phyloP scores from a whole-genome alignment of 2,113 vertebrate genomes.

The Grantiella picta region DNA sequence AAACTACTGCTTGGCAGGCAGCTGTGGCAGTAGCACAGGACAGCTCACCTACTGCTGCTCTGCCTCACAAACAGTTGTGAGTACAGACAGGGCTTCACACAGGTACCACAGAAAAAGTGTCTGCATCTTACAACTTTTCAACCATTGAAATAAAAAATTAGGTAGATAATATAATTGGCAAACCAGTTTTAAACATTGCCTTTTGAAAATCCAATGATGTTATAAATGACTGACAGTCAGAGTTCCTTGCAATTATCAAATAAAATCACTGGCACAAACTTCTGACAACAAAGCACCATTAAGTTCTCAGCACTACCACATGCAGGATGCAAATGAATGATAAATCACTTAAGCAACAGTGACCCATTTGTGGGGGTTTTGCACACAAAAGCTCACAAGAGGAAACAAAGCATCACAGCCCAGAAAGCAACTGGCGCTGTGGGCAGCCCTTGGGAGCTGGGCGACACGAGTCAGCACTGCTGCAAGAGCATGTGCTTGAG shows the following conservation, averaged over 20 bases:
- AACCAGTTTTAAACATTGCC: not conserved
- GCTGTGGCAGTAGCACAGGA: not conserved
- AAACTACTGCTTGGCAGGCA: not conserved
- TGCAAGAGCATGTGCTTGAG: not conserved
- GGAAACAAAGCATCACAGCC: not conserved
- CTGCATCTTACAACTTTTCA: not conserved
- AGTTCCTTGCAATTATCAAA: not conserved
- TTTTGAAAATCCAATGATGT: not conserved
- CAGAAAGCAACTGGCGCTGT: not conserved
- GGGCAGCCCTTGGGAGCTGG: not conserved
- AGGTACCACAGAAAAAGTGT: not conserved
- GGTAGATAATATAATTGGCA: not conserved
- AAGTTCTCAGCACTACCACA: not conserved
- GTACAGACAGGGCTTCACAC: not conserved
- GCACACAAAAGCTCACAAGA: not conserved
- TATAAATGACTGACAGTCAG: not conserved
- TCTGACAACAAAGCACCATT: not conserved
- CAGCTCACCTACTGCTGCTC: not conserved
- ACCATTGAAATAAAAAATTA: not conserved
- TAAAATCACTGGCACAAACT: not conserved
- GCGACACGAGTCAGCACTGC: not conserved
- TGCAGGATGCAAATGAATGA: constrained; percentile 1
- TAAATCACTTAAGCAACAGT: not conserved
- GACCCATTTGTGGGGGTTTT: not conserved
- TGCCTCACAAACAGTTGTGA: not conserved